Evolutionary conservation across 2,888 invertebrate genomes (phyloP).

Genomic region (Isoperla grammatica): DNA sequence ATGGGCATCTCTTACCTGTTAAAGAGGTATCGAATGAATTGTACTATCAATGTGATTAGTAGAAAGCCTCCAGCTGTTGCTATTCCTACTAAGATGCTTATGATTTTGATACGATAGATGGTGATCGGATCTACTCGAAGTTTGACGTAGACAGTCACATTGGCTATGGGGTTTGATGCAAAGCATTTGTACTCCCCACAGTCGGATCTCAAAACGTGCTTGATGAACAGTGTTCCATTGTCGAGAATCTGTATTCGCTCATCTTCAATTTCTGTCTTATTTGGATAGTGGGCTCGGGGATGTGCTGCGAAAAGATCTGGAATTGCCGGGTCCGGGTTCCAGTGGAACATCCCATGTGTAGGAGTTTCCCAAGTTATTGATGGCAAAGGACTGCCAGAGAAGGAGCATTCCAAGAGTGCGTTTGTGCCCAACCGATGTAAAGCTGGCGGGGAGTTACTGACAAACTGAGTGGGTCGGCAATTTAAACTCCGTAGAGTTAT

Average conservation of each 20-base stretch:
- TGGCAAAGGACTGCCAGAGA: conserved; percentile 69
- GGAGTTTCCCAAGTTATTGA: conserved; percentile 85
- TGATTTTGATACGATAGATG: conserved; percentile 75
- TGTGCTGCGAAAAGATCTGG: conserved; percentile 63
- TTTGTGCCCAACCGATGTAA: conserved; percentile 59
- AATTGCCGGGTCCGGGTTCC: conserved; percentile 66
- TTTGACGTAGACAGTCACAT: conserved; percentile 66
- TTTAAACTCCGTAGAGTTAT: conserved; percentile 63
- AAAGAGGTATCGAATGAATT: conserved; percentile 64
- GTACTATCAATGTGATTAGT: conserved; percentile 69
- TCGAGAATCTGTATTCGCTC: conserved; percentile 61
- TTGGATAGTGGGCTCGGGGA: conserved; percentile 53
- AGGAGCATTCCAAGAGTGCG: conserved; percentile 70
- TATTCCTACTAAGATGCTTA: conserved; percentile 76
- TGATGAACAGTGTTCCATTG: conserved; percentile 74
- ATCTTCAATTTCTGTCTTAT: conserved; percentile 36
- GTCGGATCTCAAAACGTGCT: conserved; percentile 56
- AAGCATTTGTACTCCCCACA: conserved; percentile 81
- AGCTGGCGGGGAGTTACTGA: conserved; percentile 55
- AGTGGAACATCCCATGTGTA: conserved; percentile 62
- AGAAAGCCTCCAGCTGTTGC: conserved; percentile 75
- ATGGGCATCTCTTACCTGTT: conserved; percentile 63
- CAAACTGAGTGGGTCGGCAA: conserved; percentile 60
- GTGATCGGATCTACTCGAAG: conserved; percentile 81
- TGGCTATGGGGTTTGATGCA: conserved; percentile 78